Base-by-base conservation (phyloP, 2,888 invertebrate species). In the Leptothorax acervorum region DNA sequence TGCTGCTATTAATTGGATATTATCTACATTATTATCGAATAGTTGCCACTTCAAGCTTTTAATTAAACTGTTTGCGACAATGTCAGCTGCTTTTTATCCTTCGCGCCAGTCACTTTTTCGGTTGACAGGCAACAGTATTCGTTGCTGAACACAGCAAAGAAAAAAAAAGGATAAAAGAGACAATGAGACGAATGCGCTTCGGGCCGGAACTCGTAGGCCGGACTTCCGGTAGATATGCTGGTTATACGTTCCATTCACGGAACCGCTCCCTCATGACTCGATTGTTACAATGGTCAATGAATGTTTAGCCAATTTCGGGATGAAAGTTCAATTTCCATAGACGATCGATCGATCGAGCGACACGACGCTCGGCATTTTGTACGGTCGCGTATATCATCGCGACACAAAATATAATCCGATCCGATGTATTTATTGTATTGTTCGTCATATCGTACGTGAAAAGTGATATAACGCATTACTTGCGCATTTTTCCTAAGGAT, bases 161-260 rank as follows among this genome's bases (percentile, higher is more conserved):
- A 84, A 85, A 75, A 75, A 86, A 85, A 74, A 87, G 85, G 83
- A 87, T 74, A 42, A 88, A 84, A 87, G 83, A 92, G 90, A 91
- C 89, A 90, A 90, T 86, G 87, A 89, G 89, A 88, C 85, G 88
- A 88, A 85, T 90, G 90, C 87, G 90, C 90, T 90, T 79, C 85
- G 65, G 90, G 87, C 94, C 94, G 94, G 94, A 95, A 94, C 94
- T 93, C 93, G 94, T 95, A 94, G 94, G 94, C 94, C 94, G 94
- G 94, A 94, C 94, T 95, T 94, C 94, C 94, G 94, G 93, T 91
- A 93, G 94, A 95, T 95, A 94, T 92, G 93, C 90, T 89, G 91
- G 92, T 92, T 92, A 90, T 88, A 88, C 90, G 90, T 89, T 84
- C 91, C 89, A 91, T 92, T 92, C 90, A 90, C 71, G 70, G 86